Evolutionary conservation across 2,797 vertebrate genomes (phyloP).

Genomic region (Prionace glauca): DNA sequence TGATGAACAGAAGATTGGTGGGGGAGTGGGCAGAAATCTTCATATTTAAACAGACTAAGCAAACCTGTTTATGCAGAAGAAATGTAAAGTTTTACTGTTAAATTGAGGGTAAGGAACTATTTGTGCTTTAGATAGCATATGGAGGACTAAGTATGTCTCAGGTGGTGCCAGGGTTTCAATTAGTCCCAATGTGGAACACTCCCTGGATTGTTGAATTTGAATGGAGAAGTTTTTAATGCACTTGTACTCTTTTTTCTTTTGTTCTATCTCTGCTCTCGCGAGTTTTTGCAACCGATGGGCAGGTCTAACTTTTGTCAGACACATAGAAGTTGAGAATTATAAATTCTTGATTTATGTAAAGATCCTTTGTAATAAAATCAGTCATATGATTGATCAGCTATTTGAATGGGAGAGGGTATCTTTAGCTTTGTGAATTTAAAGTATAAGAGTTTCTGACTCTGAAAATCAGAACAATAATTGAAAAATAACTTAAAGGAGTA

Average conservation of each 20-base stretch:
- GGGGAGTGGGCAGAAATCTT: too few relatives aligned
- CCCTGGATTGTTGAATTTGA: not conserved
- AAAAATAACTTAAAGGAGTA: not conserved
- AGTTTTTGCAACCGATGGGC: not conserved
- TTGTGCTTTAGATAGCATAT: not conserved
- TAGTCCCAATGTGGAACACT: not conserved
- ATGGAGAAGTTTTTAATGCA: not conserved
- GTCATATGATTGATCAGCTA: not conserved
- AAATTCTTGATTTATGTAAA: not conserved
- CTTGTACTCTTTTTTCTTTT: not conserved
- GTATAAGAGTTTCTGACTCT: not conserved
- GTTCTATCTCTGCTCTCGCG: too few relatives aligned
- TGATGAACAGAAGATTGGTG: too few relatives aligned
- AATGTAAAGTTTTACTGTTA: not conserved
- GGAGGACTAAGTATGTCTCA: not conserved
- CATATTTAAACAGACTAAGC: too few relatives aligned
- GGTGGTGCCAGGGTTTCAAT: not conserved
- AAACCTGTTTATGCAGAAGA: not conserved
- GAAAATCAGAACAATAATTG: not conserved
- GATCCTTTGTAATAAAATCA: not conserved
- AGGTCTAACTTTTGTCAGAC: not conserved
- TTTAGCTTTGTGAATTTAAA: not conserved
- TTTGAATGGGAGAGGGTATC: not conserved
- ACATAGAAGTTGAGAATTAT: not conserved
- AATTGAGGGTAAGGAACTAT: too few relatives aligned